phyloP scores from a whole-genome alignment of 2,113 vertebrate species.

The Zapornia atra region DNA sequence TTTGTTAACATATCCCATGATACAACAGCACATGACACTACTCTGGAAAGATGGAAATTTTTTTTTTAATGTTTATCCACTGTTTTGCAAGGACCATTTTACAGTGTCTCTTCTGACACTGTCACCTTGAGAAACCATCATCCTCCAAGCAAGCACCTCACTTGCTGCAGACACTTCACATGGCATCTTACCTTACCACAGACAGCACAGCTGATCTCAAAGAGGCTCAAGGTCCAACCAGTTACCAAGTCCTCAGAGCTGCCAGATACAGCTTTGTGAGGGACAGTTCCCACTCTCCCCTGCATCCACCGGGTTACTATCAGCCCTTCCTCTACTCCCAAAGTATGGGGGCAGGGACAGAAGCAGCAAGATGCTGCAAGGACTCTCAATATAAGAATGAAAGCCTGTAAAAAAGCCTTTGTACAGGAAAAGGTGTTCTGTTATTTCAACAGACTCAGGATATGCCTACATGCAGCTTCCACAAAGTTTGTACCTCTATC shows the following conservation, averaged over 20 bases:
- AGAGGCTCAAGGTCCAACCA: background rate
- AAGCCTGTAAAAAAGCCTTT: background rate
- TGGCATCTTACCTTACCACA: background rate
- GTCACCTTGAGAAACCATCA: background rate
- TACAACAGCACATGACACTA: rapidly evolving
- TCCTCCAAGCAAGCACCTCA: background rate
- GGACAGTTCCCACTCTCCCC: no score
- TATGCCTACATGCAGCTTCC: background rate
- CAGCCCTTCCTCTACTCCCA: background rate
- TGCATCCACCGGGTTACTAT: background rate
- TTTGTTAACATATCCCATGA: background rate
- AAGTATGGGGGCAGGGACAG: background rate
- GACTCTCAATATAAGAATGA: rapidly evolving
- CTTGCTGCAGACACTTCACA: background rate
- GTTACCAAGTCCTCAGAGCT: background rate
- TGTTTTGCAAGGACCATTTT: background rate
- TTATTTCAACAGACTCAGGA: background rate
- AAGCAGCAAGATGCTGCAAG: background rate
- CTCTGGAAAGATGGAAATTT: background rate
- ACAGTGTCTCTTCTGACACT: background rate
- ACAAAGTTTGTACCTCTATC: background rate
- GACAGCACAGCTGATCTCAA: background rate
- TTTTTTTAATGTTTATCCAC: background rate
- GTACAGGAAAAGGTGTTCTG: background rate
- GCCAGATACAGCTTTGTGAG: background rate